A percentile compares a stretch with the other conserved stretches of the same genome.
Evolutionary conservation across 2,797 vertebrate genomes (phyloP).

Genomic region (Dromococcyx pavoninus): DNA sequence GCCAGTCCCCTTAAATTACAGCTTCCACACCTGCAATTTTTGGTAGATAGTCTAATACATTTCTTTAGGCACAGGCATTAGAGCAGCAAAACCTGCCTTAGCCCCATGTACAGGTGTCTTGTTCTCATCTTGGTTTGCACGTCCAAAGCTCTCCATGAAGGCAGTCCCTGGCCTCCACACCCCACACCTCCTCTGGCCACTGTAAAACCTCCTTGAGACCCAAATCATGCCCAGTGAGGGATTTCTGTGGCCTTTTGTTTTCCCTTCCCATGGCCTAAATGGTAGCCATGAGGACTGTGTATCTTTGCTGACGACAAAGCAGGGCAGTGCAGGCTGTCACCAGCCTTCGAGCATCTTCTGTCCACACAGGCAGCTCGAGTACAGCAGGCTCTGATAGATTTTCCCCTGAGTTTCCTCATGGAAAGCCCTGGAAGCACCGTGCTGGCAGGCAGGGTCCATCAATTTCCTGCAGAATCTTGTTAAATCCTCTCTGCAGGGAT

Average conservation of each 20-base stretch:
- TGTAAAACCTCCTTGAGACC: too few relatives aligned
- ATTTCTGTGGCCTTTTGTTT: too few relatives aligned
- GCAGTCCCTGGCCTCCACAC: not conserved
- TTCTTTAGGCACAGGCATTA: not conserved
- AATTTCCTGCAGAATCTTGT: not conserved
- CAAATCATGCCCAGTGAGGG: too few relatives aligned
- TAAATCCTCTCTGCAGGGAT: not conserved
- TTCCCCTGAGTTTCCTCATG: not conserved
- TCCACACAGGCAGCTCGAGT: not conserved
- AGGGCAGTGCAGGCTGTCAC: too few relatives aligned
- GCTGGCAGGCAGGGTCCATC: not conserved
- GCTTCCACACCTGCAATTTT: constrained; percentile 46
- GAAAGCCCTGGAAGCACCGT: not conserved
- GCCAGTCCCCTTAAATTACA: constrained; percentile 59
- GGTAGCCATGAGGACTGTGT: too few relatives aligned
- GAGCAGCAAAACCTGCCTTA: not conserved
- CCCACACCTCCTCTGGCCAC: not conserved
- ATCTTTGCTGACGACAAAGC: too few relatives aligned
- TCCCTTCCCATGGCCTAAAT: too few relatives aligned
- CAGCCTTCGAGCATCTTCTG: too few relatives aligned
- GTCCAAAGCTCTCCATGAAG: accelerated
- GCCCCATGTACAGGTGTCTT: not conserved
- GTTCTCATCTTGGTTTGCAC: not conserved
- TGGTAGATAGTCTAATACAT: not conserved
- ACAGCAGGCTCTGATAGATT: not conserved